These are phyloP conservation scores for Protonibea diacanthus DNA, from an alignment of 2,797 vertebrate genomes.

Conservation along the genomic window DNA sequence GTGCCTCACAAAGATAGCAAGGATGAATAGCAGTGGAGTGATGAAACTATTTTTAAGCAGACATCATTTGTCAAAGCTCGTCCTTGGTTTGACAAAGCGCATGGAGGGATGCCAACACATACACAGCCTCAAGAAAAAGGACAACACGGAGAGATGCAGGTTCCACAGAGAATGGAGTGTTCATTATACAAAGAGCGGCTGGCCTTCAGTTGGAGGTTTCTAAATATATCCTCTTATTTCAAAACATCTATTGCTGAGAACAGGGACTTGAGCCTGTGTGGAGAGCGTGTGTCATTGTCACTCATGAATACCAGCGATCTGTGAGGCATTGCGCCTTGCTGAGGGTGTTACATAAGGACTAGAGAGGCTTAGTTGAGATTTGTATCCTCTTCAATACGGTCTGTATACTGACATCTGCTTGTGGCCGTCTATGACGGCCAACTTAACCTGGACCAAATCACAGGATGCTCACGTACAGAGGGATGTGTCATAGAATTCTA, in stretches of 20 bases:
- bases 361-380: slow-evolving; percentile 76
- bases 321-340: slow-evolving; percentile 57
- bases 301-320: slow-evolving; percentile 60
- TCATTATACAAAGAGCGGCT: slow-evolving; percentile 38
- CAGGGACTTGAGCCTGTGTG: slow-evolving; percentile 52
- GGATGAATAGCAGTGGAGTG: slow-evolving; percentile 1
- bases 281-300: slow-evolving; percentile 67
- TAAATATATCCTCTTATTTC: slow-evolving; percentile 69
- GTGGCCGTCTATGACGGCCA: slow-evolving; percentile 48
- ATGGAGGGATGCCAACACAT: slow-evolving; percentile 2
- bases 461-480: slow-evolving; percentile 1
- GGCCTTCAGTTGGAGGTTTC: slow-evolving; percentile 57
- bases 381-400: slow-evolving; percentile 70
- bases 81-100: slow-evolving; percentile 29
- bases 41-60: slow-evolving; percentile 45
- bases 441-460: slow-evolving; percentile 56
- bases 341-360: slow-evolving; percentile 78
- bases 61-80: slow-evolving; percentile 23
- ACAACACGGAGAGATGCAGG: slow-evolving; percentile 25
- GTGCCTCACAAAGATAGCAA: slow-evolving; percentile 25
- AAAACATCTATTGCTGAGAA: slow-evolving; percentile 47
- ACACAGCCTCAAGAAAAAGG: slow-evolving; percentile 6
- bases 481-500: slow-evolving; percentile 11
- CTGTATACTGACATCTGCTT: slow-evolving; percentile 68
- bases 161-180: slow-evolving; percentile 29